Conservation (phyloP, 1,140 invertebrate species). For the Bombus difficillimus region DNA sequence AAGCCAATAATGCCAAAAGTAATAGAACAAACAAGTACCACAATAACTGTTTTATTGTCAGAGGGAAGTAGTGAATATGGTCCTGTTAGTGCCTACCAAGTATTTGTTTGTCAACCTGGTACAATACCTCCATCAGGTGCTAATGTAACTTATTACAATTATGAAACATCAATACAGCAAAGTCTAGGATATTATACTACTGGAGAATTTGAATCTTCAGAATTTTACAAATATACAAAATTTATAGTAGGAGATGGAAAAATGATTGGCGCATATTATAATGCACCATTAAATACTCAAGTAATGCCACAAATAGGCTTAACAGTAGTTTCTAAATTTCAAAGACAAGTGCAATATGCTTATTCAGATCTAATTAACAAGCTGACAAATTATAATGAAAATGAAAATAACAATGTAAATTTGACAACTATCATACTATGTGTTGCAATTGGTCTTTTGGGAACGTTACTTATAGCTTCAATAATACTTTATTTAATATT, state of each 20-base stretch:
- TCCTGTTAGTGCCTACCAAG: constrained; percentile 87
- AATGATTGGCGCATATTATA: constrained; percentile 90
- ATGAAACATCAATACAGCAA: constrained; percentile 84
- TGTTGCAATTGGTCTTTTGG: constrained; percentile 85
- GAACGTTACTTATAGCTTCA: constrained; percentile 84
- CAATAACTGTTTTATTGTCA: constrained; percentile 85
- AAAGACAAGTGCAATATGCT: constrained; percentile 85
- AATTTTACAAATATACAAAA: constrained; percentile 83
- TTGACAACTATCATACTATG: constrained; percentile 82
- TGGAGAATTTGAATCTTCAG: constrained; percentile 86
- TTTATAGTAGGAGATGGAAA: constrained; percentile 91
- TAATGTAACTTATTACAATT: constrained; percentile 77
- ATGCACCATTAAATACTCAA: constrained; percentile 88
- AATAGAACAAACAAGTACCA: constrained; percentile 83
- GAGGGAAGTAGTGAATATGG: constrained; percentile 88
- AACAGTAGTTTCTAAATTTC: constrained; percentile 87
- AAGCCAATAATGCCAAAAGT: constrained; percentile 86
- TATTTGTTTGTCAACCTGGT: constrained; percentile 87
- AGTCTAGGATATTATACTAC: constrained; percentile 91
- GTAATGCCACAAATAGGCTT: constrained; percentile 85
- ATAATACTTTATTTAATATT: constrained; percentile 85
- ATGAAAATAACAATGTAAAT: constrained; percentile 68
- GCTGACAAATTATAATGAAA: constrained; percentile 64
- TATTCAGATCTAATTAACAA: constrained; percentile 85
- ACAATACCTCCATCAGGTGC: constrained; percentile 70